Percentiles rank a stretch among this genome's conserved stretches.
phyloP scores from a whole-genome alignment of 2,888 invertebrate species.

The Noctua janthe region DNA sequence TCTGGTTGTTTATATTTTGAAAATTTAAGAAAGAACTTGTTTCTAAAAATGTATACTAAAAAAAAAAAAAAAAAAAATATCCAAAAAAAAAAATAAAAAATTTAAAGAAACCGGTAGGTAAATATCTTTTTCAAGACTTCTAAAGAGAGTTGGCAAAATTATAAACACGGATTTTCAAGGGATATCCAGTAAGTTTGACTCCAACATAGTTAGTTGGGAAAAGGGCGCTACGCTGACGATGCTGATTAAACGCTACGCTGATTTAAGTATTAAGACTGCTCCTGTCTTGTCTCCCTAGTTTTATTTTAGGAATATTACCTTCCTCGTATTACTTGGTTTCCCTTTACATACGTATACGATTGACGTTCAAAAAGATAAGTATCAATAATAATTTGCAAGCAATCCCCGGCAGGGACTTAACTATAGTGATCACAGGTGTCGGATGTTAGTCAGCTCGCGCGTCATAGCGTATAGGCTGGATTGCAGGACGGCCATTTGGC shows the following conservation, averaged over 20 bases:
- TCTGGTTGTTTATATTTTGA: no score
- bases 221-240: not conserved
- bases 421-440: constrained; percentile 11
- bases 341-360: not conserved
- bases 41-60: no score
- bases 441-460: constrained; percentile 39
- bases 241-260: not conserved
- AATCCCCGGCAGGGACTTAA: constrained; percentile 30
- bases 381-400: constrained; percentile 10
- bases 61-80: no score
- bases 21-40: no score
- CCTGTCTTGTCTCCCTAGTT: not conserved
- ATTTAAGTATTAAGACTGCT: not conserved
- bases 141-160: not conserved
- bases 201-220: not conserved
- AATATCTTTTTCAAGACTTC: not conserved
- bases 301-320: not conserved
- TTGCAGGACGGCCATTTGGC: constrained; percentile 21
- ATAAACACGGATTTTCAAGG: not conserved
- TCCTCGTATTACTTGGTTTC: not conserved
- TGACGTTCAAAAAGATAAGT: not conserved
- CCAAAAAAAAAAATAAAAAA: no score
- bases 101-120: no score
- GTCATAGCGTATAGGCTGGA: constrained; percentile 34
- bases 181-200: not conserved